Base-by-base conservation (phyloP, 2,113 vertebrate genomes). In the Opisthocomus hoazin region DNA sequence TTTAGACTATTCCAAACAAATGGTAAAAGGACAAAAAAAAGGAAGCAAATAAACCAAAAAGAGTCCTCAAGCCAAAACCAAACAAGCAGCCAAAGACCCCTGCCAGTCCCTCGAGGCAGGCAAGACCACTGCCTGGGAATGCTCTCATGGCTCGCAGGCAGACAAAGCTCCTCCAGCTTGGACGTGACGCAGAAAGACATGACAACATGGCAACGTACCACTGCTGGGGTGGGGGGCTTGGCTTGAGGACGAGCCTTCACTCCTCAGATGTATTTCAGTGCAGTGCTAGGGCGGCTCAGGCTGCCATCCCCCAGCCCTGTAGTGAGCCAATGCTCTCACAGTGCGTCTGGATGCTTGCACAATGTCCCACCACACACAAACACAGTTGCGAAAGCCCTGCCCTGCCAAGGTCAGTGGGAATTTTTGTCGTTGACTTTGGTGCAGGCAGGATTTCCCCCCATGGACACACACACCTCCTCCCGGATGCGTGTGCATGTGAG, bases 151-250 rank as follows among this genome's bases (percentile, higher is more conserved):
- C 15, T 11, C 1, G 2, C 6, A 19, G 78, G 60, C 37, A 58
- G 46, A 3, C 50, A 30, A 21, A 92, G n/a, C 39, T 57, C 43
- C 66, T 56, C 43, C 70, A 64, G 39, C 20, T 37, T 20, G 16
- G 84, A 27, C 0, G 1, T 18, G 74, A 29, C 2, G 20, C 57
- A 51, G 57, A 57, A 71, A 39, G 30, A 27, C 0, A 0, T 14
- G 65, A 22, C 46, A 78, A 26, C 36, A 23, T 2, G 1, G n/a
- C 0, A 0, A 11, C 1, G 20, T 6, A 4, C 14, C 2, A 2
- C 46, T 17, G 17, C 66, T 8, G 22, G 29, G 4, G 0, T 3
- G 0, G 5, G 53, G 32, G 53, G 30, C 43, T 60, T 9, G 39
- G 30, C 46, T 27, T 3, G 48, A 23, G 58, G 71, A 56, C 0